Base-by-base conservation (phyloP, 2,797 vertebrate species). In the Otolemur crassicaudatus region DNA sequence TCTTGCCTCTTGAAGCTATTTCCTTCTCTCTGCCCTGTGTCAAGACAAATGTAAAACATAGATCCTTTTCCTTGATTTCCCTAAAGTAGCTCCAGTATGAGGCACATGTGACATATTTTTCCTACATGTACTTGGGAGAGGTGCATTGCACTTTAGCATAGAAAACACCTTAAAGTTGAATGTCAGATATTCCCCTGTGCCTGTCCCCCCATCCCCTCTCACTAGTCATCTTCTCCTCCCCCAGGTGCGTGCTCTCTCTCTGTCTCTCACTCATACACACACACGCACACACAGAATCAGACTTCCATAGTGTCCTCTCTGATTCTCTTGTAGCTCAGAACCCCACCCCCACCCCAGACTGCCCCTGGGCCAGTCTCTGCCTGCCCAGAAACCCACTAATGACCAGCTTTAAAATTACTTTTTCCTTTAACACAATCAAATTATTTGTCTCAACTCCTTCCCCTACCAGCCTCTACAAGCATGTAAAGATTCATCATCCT, bases 361-460 rank as follows among this genome's bases (percentile, higher is more conserved):
- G 53, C 34, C 60, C 86, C 95, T 75, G 63, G 89, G 73, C 19
- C 79, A 56, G 40, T 79, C 60, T 75, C 84, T 80, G 93, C 61
- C 89, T 69, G 72, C 56, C 69, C 61, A 92, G 92, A 92, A 86
- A 37, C 69, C 40, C 34, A 67, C 80, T 46, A 81, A 86, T 70
- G 60, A 65, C 81, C 58, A 56, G 79, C 46, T 76, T 82, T 46
- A n/a, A 97, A 95, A 95, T 97, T 53, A 80, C 65, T 91, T 96
- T 87, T 94, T 73, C 65, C 87, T 93, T 93, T 67, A 92, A 91
- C 89, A 86, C 49, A 86, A 93, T 90, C 81, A 69, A 83, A 94
- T 90, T 63, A 69, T 93, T 81, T 19, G 20, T 79, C 81, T 70
- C 72, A 73, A 53, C 29, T 79, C 58, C 63, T 91, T 94, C 65